phyloP scores from a whole-genome alignment of 2,888 invertebrate species.

The Octonoba sinensis region DNA sequence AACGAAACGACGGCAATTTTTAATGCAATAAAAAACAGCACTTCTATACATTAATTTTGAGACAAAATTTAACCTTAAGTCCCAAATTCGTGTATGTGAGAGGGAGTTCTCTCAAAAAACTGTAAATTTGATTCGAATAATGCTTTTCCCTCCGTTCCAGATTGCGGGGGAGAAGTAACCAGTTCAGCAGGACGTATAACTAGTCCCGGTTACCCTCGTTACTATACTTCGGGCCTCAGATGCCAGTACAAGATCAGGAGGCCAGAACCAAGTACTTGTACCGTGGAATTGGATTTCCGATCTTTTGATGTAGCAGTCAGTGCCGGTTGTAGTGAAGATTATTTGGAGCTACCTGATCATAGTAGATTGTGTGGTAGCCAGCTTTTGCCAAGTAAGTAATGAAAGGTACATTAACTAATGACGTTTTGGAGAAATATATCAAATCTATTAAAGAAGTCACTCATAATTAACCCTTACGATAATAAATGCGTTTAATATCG shows the following conservation, averaged over 20 bases:
- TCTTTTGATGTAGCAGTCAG: constrained; percentile 58
- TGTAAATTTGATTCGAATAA: too few species aligned
- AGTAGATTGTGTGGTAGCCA: constrained; percentile 63
- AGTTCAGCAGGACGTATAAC: constrained; percentile 48
- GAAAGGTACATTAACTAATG: background rate
- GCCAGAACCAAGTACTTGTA: constrained; percentile 59
- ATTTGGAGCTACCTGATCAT: constrained; percentile 64
- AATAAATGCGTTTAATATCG: too few species aligned
- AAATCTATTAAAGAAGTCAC: too few species aligned
- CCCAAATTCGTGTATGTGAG: too few species aligned
- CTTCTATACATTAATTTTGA: too few species aligned
- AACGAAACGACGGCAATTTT: too few species aligned
- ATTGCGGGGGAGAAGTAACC: constrained; percentile 48
- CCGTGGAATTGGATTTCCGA: constrained; percentile 55
- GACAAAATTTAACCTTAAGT: too few species aligned
- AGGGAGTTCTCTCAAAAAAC: too few species aligned
- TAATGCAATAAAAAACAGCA: too few species aligned
- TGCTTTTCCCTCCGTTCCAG: background rate
- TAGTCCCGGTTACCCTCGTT: constrained; percentile 65
- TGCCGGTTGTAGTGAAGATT: constrained; percentile 65
- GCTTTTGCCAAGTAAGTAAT: constrained; percentile 32
- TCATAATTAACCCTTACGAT: too few species aligned
- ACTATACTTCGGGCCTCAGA: constrained; percentile 60
- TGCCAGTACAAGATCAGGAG: constrained; percentile 65
- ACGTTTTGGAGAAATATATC: too few species aligned